Conservation (phyloP, 2,113 vertebrate species). For the Mobula hypostoma region DNA sequence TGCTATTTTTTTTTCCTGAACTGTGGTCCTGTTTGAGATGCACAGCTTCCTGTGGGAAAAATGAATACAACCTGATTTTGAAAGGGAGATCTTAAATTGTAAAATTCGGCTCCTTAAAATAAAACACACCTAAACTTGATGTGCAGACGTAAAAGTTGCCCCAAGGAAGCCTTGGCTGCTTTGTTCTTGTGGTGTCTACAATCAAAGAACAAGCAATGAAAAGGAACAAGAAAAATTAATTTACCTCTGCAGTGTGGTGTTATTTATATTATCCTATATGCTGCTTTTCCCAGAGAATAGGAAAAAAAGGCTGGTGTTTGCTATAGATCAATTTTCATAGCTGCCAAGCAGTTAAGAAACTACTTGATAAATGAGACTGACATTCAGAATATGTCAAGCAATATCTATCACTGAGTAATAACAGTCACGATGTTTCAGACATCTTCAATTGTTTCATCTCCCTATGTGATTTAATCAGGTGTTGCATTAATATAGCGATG, state of each 20-base stretch:
- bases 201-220: no score
- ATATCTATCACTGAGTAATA: neutral
- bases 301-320: neutral
- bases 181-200: neutral
- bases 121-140: neutral
- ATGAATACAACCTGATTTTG: neutral
- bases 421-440: neutral
- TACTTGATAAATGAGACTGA: neutral
- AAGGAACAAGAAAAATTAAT: neutral
- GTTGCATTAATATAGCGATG: neutral
- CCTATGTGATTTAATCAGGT: neutral
- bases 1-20: no score
- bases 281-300: neutral
- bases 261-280: neutral
- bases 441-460: neutral
- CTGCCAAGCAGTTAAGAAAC: no score
- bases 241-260: neutral
- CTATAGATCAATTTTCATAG: neutral
- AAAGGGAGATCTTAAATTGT: neutral
- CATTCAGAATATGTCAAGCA: neutral
- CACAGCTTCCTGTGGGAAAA: neutral
- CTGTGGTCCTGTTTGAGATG: neutral
- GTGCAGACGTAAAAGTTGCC: neutral
- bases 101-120: neutral
- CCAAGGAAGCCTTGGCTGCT: no score